Base-by-base conservation (phyloP, 2,797 vertebrate species). In the Thunnus albacares region DNA sequence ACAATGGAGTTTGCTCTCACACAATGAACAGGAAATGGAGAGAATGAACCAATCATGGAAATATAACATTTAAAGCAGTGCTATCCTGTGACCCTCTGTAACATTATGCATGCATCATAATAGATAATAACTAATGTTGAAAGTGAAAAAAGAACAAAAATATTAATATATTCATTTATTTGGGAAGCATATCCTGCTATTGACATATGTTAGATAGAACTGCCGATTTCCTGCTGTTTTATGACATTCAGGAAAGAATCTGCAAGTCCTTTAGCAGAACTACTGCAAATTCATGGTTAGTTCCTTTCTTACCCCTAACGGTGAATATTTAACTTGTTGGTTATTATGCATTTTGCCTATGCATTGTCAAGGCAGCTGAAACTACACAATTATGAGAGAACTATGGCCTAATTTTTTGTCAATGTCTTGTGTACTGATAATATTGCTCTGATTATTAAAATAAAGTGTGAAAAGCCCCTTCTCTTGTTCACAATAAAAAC, bases 11-110 rank as follows among this genome's bases (percentile, higher is more conserved):
- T 88, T 89, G 89, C 91, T 88, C 52, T 63, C 76, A 75, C 90
- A 96, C 95, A 96, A 95, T 95, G 92, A 94, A 94, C 94, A 95
- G 96, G 95, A 95, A 96, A 94, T 87, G 87, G 90, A 91, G 89
- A 93, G 91, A 95, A 94, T 90, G 89, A 92, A 93, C 88, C 91
- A 95, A 94, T 95, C 94, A 93, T 94, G 90, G 90, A 95, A 95
- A 94, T 93, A 93, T 92, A 94, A 92, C 91, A 94, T 95, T 95
- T 93, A 92, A 93, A 94, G 85, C 85, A 87, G 76, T 75, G 85
- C 86, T 79, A 73, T 90, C 83, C 84, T 71, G 78, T 92, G 91
- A 89, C 86, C 90, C 89, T 59, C 62, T 47, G 64, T 68, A 90
- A 83, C 82, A 90, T 88, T 92, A 88, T 82, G 81, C 85, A 89